These are phyloP conservation scores for Girardinus metallicus DNA, from an alignment of 2,797 vertebrate species.

Conservation along the genomic window DNA sequence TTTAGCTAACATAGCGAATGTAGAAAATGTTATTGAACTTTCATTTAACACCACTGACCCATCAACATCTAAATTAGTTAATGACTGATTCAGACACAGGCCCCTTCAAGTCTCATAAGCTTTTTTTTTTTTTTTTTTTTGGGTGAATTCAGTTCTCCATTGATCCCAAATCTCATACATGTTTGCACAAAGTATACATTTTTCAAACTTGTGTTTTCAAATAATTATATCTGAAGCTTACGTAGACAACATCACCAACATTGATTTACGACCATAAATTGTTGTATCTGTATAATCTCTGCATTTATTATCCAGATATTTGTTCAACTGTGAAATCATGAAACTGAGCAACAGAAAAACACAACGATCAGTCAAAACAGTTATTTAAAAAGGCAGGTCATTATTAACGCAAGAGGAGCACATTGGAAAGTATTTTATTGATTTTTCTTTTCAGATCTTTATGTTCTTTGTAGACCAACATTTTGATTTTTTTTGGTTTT, in stretches of 20 bases:
- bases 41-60: not conserved
- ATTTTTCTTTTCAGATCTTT: slow-evolving; percentile 7
- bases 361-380: slow-evolving; percentile 6
- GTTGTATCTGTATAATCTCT: slow-evolving; percentile 3
- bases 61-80: not conserved
- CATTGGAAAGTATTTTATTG: slow-evolving; percentile 12
- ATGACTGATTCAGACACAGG: not conserved
- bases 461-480: slow-evolving; percentile 4
- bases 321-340: slow-evolving; percentile 3
- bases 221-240: not conserved
- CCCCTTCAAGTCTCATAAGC: not conserved
- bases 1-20: not conserved
- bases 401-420: slow-evolving; percentile 12
- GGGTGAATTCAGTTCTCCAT: not conserved
- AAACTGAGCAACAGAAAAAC: slow-evolving; percentile 5
- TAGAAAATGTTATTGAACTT: slow-evolving; percentile 7
- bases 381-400: not conserved
- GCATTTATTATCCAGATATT: not conserved
- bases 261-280: not conserved
- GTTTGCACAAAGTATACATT: not conserved
- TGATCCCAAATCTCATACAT: not conserved
- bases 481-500: not conserved
- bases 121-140: not conserved
- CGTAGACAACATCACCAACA: not conserved
- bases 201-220: not conserved